Evolutionary conservation across 37 sponge, comb jelly and placozoan species (phyloP), one percentile per base, ranked within the genome.

Genomic region (Haliclona indistincta): DNA sequence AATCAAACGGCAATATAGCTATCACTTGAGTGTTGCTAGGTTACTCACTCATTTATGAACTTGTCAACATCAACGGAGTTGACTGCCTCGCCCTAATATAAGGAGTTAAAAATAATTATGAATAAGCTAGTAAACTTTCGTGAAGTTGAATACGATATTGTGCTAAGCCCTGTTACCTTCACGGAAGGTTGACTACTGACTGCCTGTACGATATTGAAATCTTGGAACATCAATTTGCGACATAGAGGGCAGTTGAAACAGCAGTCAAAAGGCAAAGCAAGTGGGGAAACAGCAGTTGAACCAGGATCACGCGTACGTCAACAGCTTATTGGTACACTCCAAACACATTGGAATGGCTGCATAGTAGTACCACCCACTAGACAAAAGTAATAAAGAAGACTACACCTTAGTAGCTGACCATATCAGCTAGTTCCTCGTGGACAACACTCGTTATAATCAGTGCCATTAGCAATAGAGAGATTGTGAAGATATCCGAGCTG

Each of bases 331-430:
- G 13, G 36, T 55, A 67, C 94, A 93, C 53, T 78, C 73, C 38
- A 65, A 30, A 64, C 94, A 93, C 55, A 86, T 26, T n/a, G 32
- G 78, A 62, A 56, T 93, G 94, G 10, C 91, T 91, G 68, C 94
- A 93, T 4, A 87, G 55, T 25, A 93, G 71, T 45, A 93, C 74
- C 0, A 67, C 73, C 90, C 90, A 89, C 94, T 93, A 68, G 4
- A 19, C 2, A 37, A 20, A 58, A 2, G 25, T 4, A 22, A 1
- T 38, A 15, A 15, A 8, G 33, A 41, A 35, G 39, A 2, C 2
- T 49, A 2, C 19, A n/a, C n/a, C 38, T 38, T n/a, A 20, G 30
- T 42, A n/a, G 61, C 74, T 34, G 35, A 91, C 87, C 78, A 86
- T 79, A 38, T 22, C 64, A 0, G 76, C 81, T 53, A 91, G 54